Percentiles rank a stretch among this genome's conserved stretches.
phyloP scores from a whole-genome alignment of 1,140 invertebrate genomes.

The Calephelis nemesis region DNA sequence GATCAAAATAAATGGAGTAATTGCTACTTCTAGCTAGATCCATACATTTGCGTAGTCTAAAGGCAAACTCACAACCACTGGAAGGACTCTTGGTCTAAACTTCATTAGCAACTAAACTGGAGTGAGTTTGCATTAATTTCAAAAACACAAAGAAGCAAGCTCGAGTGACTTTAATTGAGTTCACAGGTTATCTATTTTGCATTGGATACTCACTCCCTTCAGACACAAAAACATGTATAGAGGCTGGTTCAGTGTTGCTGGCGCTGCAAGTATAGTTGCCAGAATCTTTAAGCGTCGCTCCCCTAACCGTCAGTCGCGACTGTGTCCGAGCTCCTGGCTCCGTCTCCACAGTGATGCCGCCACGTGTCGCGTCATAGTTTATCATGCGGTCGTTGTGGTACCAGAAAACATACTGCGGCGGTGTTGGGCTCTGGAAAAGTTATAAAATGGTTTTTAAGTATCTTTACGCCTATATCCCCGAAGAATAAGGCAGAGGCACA shows the following conservation, averaged over 20 bases:
- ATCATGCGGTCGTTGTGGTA: slow-evolving; percentile 95
- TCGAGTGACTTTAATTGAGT: too few species aligned
- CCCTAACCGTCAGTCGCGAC: slow-evolving; percentile 89
- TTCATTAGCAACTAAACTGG: too few species aligned
- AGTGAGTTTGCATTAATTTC: too few species aligned
- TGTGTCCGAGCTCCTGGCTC: slow-evolving; percentile 90
- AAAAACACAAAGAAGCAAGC: too few species aligned
- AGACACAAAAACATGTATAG: slow-evolving; percentile 93
- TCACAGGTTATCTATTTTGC: too few species aligned
- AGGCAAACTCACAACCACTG: too few species aligned
- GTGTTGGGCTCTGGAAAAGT: slow-evolving; percentile 88
- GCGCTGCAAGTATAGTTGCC: slow-evolving; percentile 95
- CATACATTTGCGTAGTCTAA: too few species aligned
- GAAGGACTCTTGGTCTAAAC: too few species aligned
- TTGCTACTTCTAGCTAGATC: too few species aligned
- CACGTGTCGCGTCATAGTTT: slow-evolving; percentile 92
- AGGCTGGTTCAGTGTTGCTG: slow-evolving; percentile 92
- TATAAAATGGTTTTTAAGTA: not conserved
- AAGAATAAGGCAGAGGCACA: too few species aligned
- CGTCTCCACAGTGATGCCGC: slow-evolving; percentile 91
- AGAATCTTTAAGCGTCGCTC: slow-evolving; percentile 91
- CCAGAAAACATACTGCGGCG: slow-evolving; percentile 94
- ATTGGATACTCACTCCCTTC: slow-evolving; percentile 84
- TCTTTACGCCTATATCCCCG: too few species aligned
- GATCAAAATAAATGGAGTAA: too few species aligned